phyloP scores from a whole-genome alignment of 2,797 vertebrate species.

The Percopsis omiscomaycus region DNA sequence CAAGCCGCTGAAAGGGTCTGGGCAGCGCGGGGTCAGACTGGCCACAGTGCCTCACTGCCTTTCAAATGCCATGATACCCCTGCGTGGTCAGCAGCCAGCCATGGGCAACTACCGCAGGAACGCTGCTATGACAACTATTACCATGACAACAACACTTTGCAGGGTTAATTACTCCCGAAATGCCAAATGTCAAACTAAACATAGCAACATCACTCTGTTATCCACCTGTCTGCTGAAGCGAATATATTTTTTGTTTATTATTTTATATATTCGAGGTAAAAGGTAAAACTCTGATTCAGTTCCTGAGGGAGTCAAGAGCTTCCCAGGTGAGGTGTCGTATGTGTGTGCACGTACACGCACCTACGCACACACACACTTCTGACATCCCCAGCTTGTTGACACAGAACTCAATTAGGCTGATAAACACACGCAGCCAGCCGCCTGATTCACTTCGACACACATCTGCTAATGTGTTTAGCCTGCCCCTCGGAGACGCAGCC shows the following conservation, averaged over 20 bases:
- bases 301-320: not conserved
- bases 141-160: not conserved
- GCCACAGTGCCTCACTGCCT: conserved; percentile 60
- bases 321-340: not conserved
- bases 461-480: conserved; percentile 56
- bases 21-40: conserved; percentile 72
- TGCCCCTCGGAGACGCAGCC: conserved; percentile 35
- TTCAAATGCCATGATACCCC: conserved; percentile 70
- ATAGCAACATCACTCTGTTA: too few species aligned
- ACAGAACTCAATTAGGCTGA: conserved; percentile 70
- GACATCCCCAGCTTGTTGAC: conserved; percentile 65
- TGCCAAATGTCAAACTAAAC: not conserved
- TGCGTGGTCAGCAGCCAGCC: conserved; percentile 9
- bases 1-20: conserved; percentile 63
- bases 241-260: too few species aligned
- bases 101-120: conserved; percentile 25
- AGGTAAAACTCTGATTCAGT: not conserved
- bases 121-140: not conserved
- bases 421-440: conserved; percentile 59
- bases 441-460: conserved; percentile 52
- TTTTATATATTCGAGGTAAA: too few species aligned
- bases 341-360: not conserved
- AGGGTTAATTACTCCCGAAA: not conserved
- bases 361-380: conserved; percentile 13
- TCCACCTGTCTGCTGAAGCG: too few species aligned